phyloP scores from a whole-genome alignment of 92 coral and sea anemone species.

The Hydrozoanthus gracilis region DNA sequence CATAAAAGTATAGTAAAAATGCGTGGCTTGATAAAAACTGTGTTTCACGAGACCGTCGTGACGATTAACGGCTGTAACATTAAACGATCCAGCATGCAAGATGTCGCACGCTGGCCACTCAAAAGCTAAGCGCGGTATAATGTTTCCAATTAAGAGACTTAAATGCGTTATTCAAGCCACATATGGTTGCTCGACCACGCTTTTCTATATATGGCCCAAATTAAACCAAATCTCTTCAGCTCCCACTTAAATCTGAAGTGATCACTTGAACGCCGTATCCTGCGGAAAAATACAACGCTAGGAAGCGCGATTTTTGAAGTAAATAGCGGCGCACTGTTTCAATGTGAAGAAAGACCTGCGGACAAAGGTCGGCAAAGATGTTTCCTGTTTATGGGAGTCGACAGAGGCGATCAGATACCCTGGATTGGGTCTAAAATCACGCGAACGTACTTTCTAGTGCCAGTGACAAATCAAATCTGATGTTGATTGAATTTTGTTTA shows the following conservation, averaged over 20 bases:
- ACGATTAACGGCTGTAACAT: background rate
- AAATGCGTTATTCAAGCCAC: background rate
- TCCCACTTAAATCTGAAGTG: background rate
- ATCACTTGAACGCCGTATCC: background rate
- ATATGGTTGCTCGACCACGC: conserved; percentile 2
- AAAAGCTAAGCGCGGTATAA: background rate
- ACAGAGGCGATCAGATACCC: background rate
- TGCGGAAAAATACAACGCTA: background rate
- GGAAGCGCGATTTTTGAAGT: background rate
- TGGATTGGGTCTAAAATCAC: conserved; percentile 7
- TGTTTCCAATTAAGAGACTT: conserved; percentile 10
- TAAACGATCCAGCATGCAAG: background rate
- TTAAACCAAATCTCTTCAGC: background rate
- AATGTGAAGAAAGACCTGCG: conserved; percentile 11
- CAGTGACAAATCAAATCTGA: background rate
- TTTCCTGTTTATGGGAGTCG: conserved; percentile 36
- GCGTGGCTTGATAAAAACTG: background rate
- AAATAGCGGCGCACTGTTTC: background rate
- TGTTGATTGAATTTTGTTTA: background rate
- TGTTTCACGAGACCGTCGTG: background rate
- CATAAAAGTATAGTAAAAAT: background rate
- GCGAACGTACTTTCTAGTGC: background rate
- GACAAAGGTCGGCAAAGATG: conserved; percentile 32
- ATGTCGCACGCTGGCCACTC: background rate
- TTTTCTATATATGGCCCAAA: background rate